These are phyloP conservation scores for Dasypus novemcinctus DNA, from an alignment of 2,113 vertebrate genomes.

Conservation along the genomic window DNA sequence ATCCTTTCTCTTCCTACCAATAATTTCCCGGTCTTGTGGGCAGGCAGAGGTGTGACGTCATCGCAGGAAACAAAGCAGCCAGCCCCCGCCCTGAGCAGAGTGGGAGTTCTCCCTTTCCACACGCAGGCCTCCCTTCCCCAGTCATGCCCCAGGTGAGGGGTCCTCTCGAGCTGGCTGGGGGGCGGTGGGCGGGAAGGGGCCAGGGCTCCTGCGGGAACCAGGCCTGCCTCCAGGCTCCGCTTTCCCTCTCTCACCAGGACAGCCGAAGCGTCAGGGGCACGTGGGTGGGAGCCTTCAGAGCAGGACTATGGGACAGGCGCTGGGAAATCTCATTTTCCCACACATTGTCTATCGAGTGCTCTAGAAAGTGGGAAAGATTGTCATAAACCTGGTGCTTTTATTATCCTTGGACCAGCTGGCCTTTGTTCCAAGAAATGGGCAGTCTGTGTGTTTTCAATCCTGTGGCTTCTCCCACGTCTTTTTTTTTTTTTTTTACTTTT, in stretches of 20 bases:
- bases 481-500: too few species aligned
- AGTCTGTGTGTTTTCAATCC: background rate
- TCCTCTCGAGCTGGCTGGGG: too few species aligned
- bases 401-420: background rate
- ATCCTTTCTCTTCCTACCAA: background rate
- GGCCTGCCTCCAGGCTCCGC: background rate
- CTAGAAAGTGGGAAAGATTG: background rate
- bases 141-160: background rate
- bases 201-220: background rate
- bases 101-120: too few species aligned
- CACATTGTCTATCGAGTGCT: background rate
- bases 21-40: background rate
- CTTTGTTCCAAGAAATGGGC: background rate
- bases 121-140: background rate
- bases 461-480: background rate
- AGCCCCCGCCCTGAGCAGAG: background rate
- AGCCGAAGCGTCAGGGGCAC: background rate
- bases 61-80: background rate
- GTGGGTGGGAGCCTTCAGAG: background rate
- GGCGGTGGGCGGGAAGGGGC: accelerated
- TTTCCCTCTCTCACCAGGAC: background rate
- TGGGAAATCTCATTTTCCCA: background rate
- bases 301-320: background rate
- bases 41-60: background rate
- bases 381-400: background rate